Percentiles rank a stretch among this genome's conserved stretches.
Evolutionary conservation across 1,140 invertebrate species (phyloP).

Genomic region (Drosophila mayri): DNA sequence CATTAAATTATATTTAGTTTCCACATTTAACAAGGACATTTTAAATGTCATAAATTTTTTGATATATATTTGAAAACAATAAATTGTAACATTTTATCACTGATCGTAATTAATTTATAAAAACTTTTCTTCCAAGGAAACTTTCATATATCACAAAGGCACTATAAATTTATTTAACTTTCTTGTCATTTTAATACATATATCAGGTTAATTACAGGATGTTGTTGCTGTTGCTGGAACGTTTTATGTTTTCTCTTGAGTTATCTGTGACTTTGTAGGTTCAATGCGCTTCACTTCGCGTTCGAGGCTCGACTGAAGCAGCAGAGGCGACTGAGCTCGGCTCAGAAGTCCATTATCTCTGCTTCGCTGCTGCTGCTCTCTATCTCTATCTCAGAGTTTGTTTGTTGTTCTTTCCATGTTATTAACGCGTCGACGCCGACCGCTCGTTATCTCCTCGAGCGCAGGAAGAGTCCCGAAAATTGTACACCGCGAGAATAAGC

Average conservation of each 20-base stretch:
- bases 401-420: constrained; percentile 14
- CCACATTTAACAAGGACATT: too few species aligned
- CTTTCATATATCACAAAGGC: neutral
- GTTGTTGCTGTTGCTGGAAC: constrained; percentile 26
- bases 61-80: too few species aligned
- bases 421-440: constrained; percentile 47
- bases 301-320: constrained; percentile 64
- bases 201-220: constrained; percentile 26
- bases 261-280: constrained; percentile 24
- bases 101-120: neutral
- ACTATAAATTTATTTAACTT: neutral
- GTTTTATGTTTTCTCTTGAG: constrained; percentile 5
- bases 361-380: constrained; percentile 33
- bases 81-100: too few species aligned
- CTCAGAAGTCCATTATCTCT: constrained; percentile 35
- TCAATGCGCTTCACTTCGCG: constrained; percentile 56
- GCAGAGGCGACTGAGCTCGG: constrained; percentile 46
- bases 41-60: too few species aligned
- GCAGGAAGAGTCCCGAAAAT: constrained; percentile 45
- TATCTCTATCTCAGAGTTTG: neutral
- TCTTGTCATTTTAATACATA: too few species aligned
- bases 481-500: constrained; percentile 31
- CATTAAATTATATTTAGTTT: too few species aligned
- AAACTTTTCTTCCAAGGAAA: neutral
- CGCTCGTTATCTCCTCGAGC: constrained; percentile 38